These are phyloP conservation scores for Eudemis profundana DNA, from an alignment of 2,888 invertebrate species.

Conservation along the genomic window DNA sequence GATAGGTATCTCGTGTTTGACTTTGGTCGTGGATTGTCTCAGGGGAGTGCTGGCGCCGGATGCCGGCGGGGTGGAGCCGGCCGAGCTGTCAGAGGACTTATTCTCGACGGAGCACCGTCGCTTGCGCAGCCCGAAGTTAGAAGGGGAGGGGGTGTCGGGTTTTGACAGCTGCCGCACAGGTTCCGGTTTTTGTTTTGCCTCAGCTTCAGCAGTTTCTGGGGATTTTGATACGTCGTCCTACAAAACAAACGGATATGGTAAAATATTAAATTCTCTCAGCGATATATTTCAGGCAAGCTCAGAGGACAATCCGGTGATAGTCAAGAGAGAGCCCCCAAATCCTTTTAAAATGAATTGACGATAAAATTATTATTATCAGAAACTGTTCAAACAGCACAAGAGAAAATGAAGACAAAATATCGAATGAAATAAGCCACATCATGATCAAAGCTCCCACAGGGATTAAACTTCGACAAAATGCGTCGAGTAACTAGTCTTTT, in stretches of 20 bases:
- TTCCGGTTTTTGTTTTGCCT: slow-evolving; percentile 75
- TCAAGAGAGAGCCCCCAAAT: too few relatives aligned
- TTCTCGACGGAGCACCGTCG: slow-evolving; percentile 86
- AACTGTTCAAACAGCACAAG: too few relatives aligned
- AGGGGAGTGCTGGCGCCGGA: slow-evolving; percentile 86
- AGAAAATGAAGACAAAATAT: too few relatives aligned
- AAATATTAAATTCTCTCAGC: background rate
- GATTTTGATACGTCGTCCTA: slow-evolving; percentile 55
- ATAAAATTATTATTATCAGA: too few relatives aligned
- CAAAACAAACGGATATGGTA: background rate
- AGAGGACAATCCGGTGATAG: too few relatives aligned
- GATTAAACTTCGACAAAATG: too few relatives aligned
- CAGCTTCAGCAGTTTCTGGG: slow-evolving; percentile 72
- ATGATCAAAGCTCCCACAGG: too few relatives aligned
- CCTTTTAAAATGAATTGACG: too few relatives aligned
- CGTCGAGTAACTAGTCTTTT: too few relatives aligned
- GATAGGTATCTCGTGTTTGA: slow-evolving; percentile 77
- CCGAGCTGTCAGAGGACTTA: slow-evolving; percentile 86
- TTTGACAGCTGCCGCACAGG: slow-evolving; percentile 64
- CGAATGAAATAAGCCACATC: too few relatives aligned
- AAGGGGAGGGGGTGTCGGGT: slow-evolving; percentile 63
- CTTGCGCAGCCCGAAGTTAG: slow-evolving; percentile 85
- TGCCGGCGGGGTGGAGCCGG: slow-evolving; percentile 85
- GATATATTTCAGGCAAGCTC: too few relatives aligned
- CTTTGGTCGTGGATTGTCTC: slow-evolving; percentile 62